A percentile compares a stretch with the other conserved stretches of the same genome.
Evolutionary conservation across 2,888 invertebrate genomes (phyloP).

Genomic region (Acholoe squamosa): DNA sequence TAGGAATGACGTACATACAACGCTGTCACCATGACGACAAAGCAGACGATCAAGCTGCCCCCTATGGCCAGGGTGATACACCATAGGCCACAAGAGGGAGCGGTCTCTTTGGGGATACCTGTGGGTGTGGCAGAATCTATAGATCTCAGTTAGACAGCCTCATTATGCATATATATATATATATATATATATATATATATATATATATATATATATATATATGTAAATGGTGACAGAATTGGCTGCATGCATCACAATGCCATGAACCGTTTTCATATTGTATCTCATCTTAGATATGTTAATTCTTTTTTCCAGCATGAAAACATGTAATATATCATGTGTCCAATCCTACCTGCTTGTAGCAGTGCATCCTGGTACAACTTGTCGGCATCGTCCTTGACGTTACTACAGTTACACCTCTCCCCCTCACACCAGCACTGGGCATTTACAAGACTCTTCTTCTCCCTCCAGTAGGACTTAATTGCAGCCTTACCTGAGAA

Average conservation of each 20-base stretch:
- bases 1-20: conserved; percentile 67
- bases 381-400: neutral
- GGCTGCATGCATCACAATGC: no score
- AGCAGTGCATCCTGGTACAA: neutral
- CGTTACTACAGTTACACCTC: neutral
- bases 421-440: conserved; percentile 3
- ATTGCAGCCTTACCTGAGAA: neutral
- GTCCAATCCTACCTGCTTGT: no score
- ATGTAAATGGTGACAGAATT: no score
- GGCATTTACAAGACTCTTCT: neutral
- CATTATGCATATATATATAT: no score
- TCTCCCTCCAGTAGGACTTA: neutral
- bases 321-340: no score
- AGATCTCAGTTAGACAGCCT: neutral
- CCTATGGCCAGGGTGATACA: conserved; percentile 60
- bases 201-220: no score
- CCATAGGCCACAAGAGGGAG: conserved; percentile 59
- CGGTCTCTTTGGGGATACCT: neutral
- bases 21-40: neutral
- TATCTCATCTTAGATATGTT: no score
- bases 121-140: neutral
- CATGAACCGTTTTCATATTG: no score
- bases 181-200: no score
- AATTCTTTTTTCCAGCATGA: no score
- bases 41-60: neutral